These are phyloP conservation scores for Gobius niger DNA, from an alignment of 2,113 vertebrate species.

Conservation along the genomic window DNA sequence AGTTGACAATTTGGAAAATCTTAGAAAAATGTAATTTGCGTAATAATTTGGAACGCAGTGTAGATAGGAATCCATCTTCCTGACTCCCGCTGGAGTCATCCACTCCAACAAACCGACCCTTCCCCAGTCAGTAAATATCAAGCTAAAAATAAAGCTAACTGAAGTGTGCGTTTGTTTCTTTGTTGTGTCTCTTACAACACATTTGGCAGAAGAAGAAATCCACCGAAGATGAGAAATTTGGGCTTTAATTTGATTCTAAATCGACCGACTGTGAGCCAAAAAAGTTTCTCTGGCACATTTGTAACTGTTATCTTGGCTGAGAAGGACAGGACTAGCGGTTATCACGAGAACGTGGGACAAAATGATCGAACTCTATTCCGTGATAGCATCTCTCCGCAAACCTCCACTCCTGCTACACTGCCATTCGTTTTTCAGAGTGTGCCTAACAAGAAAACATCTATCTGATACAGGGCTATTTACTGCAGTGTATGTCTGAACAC, in stretches of 20 bases:
- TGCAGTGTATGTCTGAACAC: neutral
- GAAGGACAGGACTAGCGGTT: constrained; percentile 5
- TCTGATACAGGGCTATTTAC: neutral
- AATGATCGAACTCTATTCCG: constrained; percentile 10
- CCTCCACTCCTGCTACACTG: constrained; percentile 1
- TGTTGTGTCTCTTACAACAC: neutral
- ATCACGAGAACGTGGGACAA: constrained; percentile 9
- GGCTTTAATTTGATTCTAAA: constrained; percentile 2
- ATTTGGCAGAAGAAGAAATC: constrained; percentile 1
- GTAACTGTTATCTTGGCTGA: neutral
- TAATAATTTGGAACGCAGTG: too few relatives aligned
- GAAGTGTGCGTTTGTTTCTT: neutral
- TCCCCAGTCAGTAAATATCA: neutral
- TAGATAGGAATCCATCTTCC: too few relatives aligned
- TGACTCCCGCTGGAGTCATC: too few relatives aligned
- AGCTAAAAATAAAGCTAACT: neutral
- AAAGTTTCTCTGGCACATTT: constrained; percentile 5
- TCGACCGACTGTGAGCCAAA: neutral
- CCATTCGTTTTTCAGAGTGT: neutral
- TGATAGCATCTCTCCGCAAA: constrained; percentile 6
- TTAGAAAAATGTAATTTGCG: too few relatives aligned
- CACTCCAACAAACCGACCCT: neutral
- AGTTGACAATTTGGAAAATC: too few relatives aligned
- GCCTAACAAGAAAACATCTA: neutral
- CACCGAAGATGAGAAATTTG: neutral